These are phyloP conservation scores for Paguma larvata DNA, from an alignment of 2,797 vertebrate genomes.

Conservation along the genomic window DNA sequence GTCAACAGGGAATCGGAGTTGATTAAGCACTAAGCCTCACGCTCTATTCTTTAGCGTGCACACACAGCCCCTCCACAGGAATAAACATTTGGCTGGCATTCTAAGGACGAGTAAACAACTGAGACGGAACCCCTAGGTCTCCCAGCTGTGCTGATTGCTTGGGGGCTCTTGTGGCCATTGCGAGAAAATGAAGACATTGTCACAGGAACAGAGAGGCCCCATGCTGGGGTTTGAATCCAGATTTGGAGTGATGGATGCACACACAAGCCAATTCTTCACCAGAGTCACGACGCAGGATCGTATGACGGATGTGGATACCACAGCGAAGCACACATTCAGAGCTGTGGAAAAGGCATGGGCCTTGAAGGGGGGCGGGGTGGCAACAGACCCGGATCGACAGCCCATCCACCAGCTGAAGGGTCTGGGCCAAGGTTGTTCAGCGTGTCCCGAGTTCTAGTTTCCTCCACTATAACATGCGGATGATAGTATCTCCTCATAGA, in stretches of 20 bases:
- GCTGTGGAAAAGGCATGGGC: neutral
- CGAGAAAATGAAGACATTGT: slow-evolving; percentile 71
- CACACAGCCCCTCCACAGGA: neutral
- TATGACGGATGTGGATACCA: rapidly evolving
- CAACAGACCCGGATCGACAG: neutral
- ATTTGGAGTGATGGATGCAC: slow-evolving; percentile 37
- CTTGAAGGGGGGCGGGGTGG: neutral
- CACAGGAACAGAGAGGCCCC: neutral
- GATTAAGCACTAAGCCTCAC: neutral
- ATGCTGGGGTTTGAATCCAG: neutral
- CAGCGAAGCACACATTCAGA: neutral
- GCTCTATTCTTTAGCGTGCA: neutral
- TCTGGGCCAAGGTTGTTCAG: neutral
- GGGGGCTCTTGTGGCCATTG: slow-evolving; percentile 37
- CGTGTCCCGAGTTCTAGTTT: neutral
- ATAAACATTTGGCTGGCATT: slow-evolving; percentile 57
- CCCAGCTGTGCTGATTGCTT: slow-evolving; percentile 65
- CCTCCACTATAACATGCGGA: neutral
- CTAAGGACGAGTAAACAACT: slow-evolving; percentile 68
- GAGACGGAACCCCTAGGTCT: slow-evolving; percentile 47
- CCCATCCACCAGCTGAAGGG: neutral
- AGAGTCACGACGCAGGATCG: rapidly evolving
- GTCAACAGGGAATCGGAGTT: neutral
- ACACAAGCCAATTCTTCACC: neutral
- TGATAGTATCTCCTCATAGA: neutral